phyloP scores from a whole-genome alignment of 1,140 invertebrate genomes.

The Mamestra configurata region DNA sequence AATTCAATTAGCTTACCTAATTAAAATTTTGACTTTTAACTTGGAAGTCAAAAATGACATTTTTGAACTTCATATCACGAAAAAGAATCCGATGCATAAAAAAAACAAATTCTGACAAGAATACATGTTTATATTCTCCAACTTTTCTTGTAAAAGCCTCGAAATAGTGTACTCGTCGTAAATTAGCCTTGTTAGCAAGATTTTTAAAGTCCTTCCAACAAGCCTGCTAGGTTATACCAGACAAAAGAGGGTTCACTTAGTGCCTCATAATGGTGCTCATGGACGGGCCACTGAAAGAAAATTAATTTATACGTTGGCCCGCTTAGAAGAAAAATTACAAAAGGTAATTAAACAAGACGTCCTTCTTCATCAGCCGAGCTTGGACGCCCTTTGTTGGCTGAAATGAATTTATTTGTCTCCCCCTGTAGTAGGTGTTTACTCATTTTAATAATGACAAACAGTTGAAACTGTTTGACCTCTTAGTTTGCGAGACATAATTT shows the following conservation, averaged over 20 bases:
- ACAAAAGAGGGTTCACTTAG: conserved; percentile 74
- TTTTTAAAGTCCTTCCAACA: conserved; percentile 57
- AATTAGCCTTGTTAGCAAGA: conserved; percentile 59
- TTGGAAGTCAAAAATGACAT: not conserved
- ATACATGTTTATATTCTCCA: not conserved
- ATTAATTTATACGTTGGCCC: conserved; percentile 80
- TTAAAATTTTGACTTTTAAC: not conserved
- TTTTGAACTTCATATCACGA: not conserved
- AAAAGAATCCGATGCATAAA: not conserved
- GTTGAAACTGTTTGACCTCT: conserved; percentile 33
- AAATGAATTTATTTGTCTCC: conserved; percentile 78
- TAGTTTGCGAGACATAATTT: conserved; percentile 19
- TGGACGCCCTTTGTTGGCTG: conserved; percentile 74
- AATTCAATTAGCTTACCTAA: not conserved
- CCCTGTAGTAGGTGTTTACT: conserved; percentile 49
- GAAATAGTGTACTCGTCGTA: conserved; percentile 49
- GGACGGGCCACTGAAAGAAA: conserved; percentile 72
- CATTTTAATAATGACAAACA: conserved; percentile 52
- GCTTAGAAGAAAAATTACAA: conserved; percentile 83
- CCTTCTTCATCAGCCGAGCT: conserved; percentile 80
- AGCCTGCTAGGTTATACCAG: conserved; percentile 63
- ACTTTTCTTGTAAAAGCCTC: conserved; percentile 18
- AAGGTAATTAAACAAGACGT: conserved; percentile 84
- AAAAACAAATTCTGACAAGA: not conserved
- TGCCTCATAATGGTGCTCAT: conserved; percentile 72